Conservation (phyloP, 2,113 vertebrate species). For the Poeciliopsis occidentalis region DNA sequence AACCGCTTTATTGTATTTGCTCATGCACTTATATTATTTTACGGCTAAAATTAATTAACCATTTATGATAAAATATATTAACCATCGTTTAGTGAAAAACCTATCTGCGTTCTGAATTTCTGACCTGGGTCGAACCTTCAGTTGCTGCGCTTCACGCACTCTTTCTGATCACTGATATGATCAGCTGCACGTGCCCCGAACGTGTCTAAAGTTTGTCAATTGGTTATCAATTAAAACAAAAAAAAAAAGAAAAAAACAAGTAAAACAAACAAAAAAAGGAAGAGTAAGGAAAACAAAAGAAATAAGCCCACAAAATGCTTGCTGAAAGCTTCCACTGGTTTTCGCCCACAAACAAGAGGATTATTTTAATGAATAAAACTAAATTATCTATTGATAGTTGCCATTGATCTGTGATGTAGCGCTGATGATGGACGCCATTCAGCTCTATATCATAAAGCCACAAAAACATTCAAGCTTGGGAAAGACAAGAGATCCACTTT, state of each 20-base stretch:
- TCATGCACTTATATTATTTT: not conserved
- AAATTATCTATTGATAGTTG: not conserved
- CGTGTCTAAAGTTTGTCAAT: not conserved
- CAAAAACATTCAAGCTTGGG: no score
- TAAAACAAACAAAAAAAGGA: not conserved
- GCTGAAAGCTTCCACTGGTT: not conserved
- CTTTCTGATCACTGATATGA: not conserved
- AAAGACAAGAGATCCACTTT: no score
- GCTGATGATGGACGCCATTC: not conserved
- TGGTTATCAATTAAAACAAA: not conserved
- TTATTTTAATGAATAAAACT: not conserved
- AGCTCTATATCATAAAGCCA: not conserved
- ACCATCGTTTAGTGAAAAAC: not conserved
- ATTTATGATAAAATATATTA: not conserved
- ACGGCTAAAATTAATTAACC: not conserved
- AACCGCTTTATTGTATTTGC: not conserved
- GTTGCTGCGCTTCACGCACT: not conserved
- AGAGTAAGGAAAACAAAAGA: no score
- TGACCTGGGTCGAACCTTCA: not conserved
- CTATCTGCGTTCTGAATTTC: not conserved
- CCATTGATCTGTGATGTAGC: not conserved
- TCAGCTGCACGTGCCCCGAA: conserved; percentile 2
- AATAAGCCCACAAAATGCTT: not conserved
- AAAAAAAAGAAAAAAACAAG: not conserved
- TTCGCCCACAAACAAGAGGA: not conserved